Conservation (phyloP, 1,140 invertebrate species). For the Zaprionus ornatus region DNA sequence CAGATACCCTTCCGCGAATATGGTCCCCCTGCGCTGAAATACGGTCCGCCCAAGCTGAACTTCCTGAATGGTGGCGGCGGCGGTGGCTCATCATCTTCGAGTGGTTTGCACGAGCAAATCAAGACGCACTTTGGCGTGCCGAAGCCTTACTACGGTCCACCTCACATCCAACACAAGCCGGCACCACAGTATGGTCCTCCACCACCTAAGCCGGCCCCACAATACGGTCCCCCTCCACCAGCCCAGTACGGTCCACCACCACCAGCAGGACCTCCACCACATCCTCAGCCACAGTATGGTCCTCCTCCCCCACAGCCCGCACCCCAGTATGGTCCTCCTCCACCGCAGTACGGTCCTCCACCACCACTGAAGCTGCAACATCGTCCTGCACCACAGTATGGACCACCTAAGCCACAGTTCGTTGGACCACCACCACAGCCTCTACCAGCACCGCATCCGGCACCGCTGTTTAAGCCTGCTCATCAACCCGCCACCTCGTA, state of each 20-base stretch:
- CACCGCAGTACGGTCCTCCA: conserved; percentile 83
- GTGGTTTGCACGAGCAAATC: conserved; percentile 72
- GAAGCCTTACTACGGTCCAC: conserved; percentile 84
- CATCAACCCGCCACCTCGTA: conserved; percentile 77
- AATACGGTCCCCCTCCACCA: conserved; percentile 82
- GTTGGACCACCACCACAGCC: conserved; percentile 56
- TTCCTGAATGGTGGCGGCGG: conserved; percentile 79
- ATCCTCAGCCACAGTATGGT: conserved; percentile 70
- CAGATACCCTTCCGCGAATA: conserved; percentile 76
- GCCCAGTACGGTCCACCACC: conserved; percentile 83
- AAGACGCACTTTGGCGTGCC: conserved; percentile 80
- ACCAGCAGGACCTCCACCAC: conserved; percentile 83
- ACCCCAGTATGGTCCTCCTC: conserved; percentile 48
- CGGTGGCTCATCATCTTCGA: conserved; percentile 5
- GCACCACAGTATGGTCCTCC: conserved; percentile 83
- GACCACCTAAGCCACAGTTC: conserved; percentile 72
- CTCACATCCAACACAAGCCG: conserved; percentile 81
- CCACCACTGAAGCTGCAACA: conserved; percentile 84
- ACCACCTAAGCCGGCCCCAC: conserved; percentile 56
- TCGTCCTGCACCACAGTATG: conserved; percentile 84
- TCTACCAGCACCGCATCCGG: conserved; percentile 78
- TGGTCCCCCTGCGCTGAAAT: conserved; percentile 72
- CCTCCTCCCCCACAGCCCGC: conserved; percentile 74
- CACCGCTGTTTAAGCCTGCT: conserved; percentile 62
- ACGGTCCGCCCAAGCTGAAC: conserved; percentile 74